Conservation (phyloP, 2,888 invertebrate genomes). For the Boloria selene region DNA sequence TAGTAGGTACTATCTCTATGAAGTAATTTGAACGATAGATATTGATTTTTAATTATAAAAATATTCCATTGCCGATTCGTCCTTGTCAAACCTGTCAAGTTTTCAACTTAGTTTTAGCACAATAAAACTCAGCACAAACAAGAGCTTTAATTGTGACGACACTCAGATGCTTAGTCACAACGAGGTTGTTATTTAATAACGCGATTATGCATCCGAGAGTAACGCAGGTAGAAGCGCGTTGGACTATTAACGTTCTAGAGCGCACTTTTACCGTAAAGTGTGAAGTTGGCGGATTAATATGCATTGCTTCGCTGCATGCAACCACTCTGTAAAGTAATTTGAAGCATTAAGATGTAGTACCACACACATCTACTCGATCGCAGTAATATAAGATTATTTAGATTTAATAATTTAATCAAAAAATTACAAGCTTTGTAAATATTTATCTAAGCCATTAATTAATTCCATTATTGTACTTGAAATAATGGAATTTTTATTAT, state of each 20-base stretch:
- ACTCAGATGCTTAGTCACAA: background rate
- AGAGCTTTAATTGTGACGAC: background rate
- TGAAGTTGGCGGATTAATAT: slow-evolving; percentile 35
- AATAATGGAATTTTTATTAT: no score
- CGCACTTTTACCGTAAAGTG: slow-evolving; percentile 32
- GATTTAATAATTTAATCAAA: slow-evolving; percentile 3
- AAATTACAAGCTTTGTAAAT: background rate
- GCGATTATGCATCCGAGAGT: slow-evolving; percentile 26
- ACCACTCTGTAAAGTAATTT: slow-evolving; percentile 32
- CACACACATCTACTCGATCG: background rate
- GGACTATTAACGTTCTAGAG: slow-evolving; percentile 32
- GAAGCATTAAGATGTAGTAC: slow-evolving; percentile 15
- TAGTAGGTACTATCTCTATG: no score
- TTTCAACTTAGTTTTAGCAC: no score
- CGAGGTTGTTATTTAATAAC: slow-evolving; percentile 23
- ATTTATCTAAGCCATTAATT: no score
- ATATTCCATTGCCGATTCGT: no score
- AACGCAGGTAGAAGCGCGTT: slow-evolving; percentile 27
- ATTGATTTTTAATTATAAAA: no score
- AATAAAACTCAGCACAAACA: background rate
- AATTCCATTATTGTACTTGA: no score
- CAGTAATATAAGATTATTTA: background rate
- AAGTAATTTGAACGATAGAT: no score
- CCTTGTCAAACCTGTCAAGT: no score
- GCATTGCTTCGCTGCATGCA: slow-evolving; percentile 32